A percentile compares a stretch with the other conserved stretches of the same genome.
Conservation (phyloP, 2,797 vertebrate species). For the Pogoniulus pusillus region DNA sequence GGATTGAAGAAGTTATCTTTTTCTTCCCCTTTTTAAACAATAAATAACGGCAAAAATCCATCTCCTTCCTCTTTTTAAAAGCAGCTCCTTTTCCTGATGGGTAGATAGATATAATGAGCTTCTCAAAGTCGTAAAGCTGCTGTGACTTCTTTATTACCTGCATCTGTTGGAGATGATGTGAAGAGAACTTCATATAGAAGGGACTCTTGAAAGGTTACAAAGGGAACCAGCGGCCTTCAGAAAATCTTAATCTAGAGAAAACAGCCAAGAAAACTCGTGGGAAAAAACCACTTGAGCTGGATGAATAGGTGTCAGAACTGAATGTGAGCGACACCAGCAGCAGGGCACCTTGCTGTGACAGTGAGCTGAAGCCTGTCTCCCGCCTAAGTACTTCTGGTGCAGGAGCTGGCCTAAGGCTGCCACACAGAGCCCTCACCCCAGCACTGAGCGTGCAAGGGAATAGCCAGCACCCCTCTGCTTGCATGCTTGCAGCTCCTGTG, state of each 20-base stretch:
- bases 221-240: constrained; percentile 17
- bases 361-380: neutral
- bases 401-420: neutral
- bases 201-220: constrained; percentile 47
- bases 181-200: constrained; percentile 42
- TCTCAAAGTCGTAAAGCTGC: constrained; percentile 21
- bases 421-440: neutral
- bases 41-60: neutral
- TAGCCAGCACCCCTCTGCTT: neutral
- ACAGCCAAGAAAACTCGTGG: neutral
- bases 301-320: constrained; percentile 23
- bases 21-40: constrained; percentile 44
- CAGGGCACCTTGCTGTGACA: neutral
- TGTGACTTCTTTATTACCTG: constrained; percentile 46
- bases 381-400: fast-evolving
- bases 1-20: neutral
- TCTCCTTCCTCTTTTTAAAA: constrained; percentile 18
- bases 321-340: fast-evolving
- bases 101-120: constrained; percentile 42
- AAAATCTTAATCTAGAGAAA: constrained; percentile 24
- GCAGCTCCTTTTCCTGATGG: constrained; percentile 32
- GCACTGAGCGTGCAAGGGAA: fast-evolving
- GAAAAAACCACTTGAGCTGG: neutral
- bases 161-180: constrained; percentile 5
- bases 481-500: fast-evolving